Percentiles rank a stretch among this genome's conserved stretches.
These are phyloP conservation scores for Bradypodion ventrale DNA, from an alignment of 2,797 vertebrate genomes.

Conservation along the genomic window DNA sequence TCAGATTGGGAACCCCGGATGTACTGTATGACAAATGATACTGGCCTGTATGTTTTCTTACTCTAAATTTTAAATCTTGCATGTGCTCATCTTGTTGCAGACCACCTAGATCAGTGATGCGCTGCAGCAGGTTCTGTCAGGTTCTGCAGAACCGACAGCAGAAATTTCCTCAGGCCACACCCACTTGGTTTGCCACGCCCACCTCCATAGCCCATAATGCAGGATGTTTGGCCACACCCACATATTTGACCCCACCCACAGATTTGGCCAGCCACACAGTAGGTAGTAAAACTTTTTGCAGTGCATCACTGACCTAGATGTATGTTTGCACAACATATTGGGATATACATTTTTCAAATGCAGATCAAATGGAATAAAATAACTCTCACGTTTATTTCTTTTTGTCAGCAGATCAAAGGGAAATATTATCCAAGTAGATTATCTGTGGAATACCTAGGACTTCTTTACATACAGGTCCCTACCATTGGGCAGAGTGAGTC, in stretches of 20 bases:
- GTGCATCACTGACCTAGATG: no score
- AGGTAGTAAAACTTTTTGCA: no score
- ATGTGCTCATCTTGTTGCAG: not conserved
- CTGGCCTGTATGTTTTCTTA: not conserved
- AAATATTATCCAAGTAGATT: not conserved
- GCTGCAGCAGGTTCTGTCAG: no score
- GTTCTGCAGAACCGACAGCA: no score
- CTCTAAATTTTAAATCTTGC: not conserved
- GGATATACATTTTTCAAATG: not conserved
- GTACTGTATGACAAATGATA: no score
- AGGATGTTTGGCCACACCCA: no score
- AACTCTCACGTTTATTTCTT: not conserved
- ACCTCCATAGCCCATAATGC: no score
- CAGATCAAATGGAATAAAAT: not conserved
- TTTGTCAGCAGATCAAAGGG: not conserved
- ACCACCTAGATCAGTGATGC: not conserved
- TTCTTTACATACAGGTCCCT: not conserved
- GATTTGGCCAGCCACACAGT: no score
- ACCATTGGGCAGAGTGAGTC: not conserved
- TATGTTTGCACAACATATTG: not conserved
- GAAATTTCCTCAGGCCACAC: no score
- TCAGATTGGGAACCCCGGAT: no score
- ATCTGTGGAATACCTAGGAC: not conserved
- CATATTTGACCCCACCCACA: no score
- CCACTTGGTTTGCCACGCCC: no score